These are phyloP conservation scores for Epirrhoe alternata DNA, from an alignment of 2,888 invertebrate species.

Conservation along the genomic window DNA sequence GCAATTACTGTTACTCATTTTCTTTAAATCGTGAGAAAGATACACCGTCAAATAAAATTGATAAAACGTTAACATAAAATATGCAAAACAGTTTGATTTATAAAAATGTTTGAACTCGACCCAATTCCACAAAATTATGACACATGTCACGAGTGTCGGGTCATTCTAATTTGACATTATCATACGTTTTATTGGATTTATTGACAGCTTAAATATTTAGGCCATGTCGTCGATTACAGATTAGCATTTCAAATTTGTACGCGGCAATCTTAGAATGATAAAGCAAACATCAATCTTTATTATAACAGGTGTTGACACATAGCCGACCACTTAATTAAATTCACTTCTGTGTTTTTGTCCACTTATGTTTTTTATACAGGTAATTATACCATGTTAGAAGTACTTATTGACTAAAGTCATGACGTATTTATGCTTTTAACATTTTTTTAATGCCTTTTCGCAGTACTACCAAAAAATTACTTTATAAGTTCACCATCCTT, in stretches of 20 bases:
- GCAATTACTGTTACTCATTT: constrained; percentile 23
- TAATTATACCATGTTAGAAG: background rate
- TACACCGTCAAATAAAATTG: constrained; percentile 28
- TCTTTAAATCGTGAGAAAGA: constrained; percentile 14
- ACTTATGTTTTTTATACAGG: background rate
- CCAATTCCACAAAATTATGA: constrained; percentile 40
- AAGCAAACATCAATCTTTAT: constrained; percentile 16
- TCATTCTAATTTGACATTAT: constrained; percentile 41
- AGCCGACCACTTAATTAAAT: background rate
- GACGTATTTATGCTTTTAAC: background rate
- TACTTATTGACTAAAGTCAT: background rate
- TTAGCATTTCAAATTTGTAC: constrained; percentile 33
- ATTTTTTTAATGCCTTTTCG: background rate
- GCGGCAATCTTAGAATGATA: constrained; percentile 20
- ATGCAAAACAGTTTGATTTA: constrained; percentile 39
- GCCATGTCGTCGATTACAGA: constrained; percentile 34
- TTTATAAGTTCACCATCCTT: background rate
- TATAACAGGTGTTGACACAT: constrained; percentile 10
- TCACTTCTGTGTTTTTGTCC: background rate
- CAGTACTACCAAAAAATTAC: constrained; percentile 1
- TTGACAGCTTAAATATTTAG: constrained; percentile 40
- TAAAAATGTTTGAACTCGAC: constrained; percentile 27
- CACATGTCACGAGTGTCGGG: constrained; percentile 38
- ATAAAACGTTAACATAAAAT: constrained; percentile 25
- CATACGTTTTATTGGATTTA: constrained; percentile 39